These are phyloP conservation scores for Acleris cristana DNA, from an alignment of 2,888 invertebrate species.

Conservation along the genomic window DNA sequence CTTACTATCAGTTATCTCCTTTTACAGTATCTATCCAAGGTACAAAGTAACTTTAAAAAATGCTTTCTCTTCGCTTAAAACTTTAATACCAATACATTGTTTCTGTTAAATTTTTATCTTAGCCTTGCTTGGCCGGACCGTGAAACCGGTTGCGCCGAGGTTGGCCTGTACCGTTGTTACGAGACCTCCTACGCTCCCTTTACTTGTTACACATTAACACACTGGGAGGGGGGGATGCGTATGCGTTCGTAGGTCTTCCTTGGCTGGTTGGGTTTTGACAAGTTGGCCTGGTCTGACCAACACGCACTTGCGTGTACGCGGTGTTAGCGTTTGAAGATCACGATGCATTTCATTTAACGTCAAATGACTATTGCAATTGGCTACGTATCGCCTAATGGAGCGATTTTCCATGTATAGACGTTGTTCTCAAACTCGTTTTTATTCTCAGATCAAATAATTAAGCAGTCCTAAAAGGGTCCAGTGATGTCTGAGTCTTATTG, in stretches of 20 bases:
- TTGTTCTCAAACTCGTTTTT: no score
- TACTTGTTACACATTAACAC: slow-evolving; percentile 5
- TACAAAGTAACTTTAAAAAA: slow-evolving; percentile 9
- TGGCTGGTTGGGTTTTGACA: slow-evolving; percentile 44
- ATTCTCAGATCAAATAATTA: no score
- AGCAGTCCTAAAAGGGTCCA: no score
- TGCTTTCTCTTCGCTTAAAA: slow-evolving; percentile 30
- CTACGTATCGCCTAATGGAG: slow-evolving; percentile 11
- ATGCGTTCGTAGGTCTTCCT: slow-evolving; percentile 38
- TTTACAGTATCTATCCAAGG: slow-evolving; percentile 2
- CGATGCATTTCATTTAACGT: slow-evolving; percentile 39
- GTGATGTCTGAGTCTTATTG: no score
- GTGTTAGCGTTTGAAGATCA: slow-evolving; percentile 42
- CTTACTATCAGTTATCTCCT: slow-evolving; percentile 18
- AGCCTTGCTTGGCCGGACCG: slow-evolving; percentile 58
- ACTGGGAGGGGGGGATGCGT: slow-evolving; percentile 10
- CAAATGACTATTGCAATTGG: slow-evolving; percentile 12
- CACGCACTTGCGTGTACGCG: slow-evolving; percentile 43
- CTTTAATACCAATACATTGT: slow-evolving; percentile 25
- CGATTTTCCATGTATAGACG: not conserved
- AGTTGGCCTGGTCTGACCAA: slow-evolving; percentile 37
- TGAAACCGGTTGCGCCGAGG: slow-evolving; percentile 73
- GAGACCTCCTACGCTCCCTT: slow-evolving; percentile 14
- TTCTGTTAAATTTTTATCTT: slow-evolving; percentile 53
- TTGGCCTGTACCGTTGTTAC: slow-evolving; percentile 52